A percentile compares a stretch with the other conserved stretches of the same genome.
Evolutionary conservation across 92 coral and sea anemone species (phyloP).

Genomic region (Blastomussa wellsi): DNA sequence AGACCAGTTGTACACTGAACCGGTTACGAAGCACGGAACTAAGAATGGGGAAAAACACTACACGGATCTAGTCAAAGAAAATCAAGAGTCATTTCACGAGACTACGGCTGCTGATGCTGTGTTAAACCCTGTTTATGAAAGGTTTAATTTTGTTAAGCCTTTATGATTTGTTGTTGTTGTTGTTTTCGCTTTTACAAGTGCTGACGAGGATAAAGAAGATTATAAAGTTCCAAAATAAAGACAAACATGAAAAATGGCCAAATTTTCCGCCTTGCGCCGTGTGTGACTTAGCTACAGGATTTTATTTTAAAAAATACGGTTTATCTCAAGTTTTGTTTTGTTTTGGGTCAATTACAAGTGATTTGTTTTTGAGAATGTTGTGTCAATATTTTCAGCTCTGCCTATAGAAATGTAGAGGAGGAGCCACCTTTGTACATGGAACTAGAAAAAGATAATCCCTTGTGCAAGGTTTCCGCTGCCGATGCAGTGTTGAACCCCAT

Average conservation of each 20-base stretch:
- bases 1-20: constrained; percentile 1
- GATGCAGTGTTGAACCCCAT: neutral
- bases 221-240: neutral
- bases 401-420: neutral
- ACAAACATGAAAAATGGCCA: neutral
- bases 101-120: neutral
- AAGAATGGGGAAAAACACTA: neutral
- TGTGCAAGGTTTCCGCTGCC: neutral
- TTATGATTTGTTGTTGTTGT: too few relatives aligned
- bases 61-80: neutral
- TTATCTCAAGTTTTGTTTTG: too few relatives aligned
- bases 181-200: too few relatives aligned
- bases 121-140: neutral
- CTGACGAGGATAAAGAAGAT: neutral
- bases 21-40: neutral
- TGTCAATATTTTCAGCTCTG: neutral
- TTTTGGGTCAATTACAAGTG: too few relatives aligned
- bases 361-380: neutral
- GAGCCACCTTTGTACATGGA: neutral
- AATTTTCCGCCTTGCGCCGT: neutral
- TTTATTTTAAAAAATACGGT: too few relatives aligned
- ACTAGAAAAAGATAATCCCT: neutral
- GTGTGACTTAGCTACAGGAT: neutral
- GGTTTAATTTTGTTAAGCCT: neutral
- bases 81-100: neutral